Base-by-base conservation (phyloP, 2,888 invertebrate species). In the Pollenia griseotomentosa region DNA sequence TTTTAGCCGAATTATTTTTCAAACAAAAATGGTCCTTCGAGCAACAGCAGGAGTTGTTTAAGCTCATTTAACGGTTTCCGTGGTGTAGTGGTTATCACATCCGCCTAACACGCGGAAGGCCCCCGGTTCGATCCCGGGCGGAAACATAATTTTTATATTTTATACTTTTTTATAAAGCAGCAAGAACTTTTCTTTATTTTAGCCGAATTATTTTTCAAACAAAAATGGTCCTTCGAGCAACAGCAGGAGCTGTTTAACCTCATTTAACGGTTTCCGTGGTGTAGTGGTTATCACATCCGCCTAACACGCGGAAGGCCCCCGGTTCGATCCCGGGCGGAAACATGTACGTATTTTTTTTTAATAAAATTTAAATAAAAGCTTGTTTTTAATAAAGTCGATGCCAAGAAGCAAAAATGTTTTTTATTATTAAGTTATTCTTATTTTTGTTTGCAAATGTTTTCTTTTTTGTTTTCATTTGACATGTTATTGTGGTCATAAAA, bases 291-390 rank as follows among this genome's bases (percentile, higher is more conserved):
- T 93, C 93, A 93, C 93, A 93, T 93, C 93, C 92, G 93, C 93
- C 93, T 93, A 92, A 93, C 93, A 93, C 93, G 93, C 93, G 92
- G 93, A 93, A 93, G 94, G 93, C 93, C 94, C 93, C 93, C 93
- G 94, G 93, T 93, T 94, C 94, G 93, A 93, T 92, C 93, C 93
- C 93, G 92, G 93, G 93, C 93, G 91, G 91, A 91, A 91, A 91
- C 91, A 92, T 33, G 33, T 33, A 33, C 6, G 33, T 33, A 33
- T 0, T 33, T 33, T 33, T 33, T 0, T 6, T 33, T 33, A 33
- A 33, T 33, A 33, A 5, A 6, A 33, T 33, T 6, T 33, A 1
- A 33, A 4, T 33, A 6, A 33, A 33, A 33, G 4, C 6, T 33
- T 6, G 33, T 33, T 33, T 6, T 33, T 33, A 33, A 33, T 33